Evolutionary conservation across 2,797 vertebrate genomes (phyloP).

Genomic region (Clamator glandarius): DNA sequence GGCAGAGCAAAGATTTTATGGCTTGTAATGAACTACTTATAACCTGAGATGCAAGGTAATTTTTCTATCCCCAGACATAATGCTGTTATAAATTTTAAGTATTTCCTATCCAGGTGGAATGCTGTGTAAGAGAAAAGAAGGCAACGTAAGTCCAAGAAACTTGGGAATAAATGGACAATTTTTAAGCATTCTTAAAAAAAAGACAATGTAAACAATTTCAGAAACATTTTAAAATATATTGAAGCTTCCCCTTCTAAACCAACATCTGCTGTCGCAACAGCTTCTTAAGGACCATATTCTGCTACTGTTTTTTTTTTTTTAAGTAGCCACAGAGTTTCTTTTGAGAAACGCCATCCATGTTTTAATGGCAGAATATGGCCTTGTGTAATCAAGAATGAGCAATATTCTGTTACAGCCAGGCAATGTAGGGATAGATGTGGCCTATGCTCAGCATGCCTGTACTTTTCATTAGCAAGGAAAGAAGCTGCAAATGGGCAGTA

Average conservation of each 20-base stretch:
- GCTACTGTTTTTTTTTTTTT: background rate
- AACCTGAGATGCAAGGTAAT: background rate
- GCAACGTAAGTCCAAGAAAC: background rate
- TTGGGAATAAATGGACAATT: background rate
- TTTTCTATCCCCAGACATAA: background rate
- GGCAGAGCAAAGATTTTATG: background rate
- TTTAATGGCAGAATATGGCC: background rate
- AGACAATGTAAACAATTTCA: background rate
- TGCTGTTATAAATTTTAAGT: background rate
- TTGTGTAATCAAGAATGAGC: background rate
- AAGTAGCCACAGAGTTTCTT: background rate
- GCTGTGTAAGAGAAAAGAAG: background rate
- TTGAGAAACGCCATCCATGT: background rate
- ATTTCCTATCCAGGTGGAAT: background rate
- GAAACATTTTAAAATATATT: background rate
- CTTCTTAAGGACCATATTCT: background rate
- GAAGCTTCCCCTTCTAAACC: background rate
- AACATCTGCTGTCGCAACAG: background rate
- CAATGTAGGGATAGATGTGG: background rate
- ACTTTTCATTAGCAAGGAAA: background rate
- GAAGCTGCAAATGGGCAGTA: background rate
- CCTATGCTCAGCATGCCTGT: background rate
- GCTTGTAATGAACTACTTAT: background rate
- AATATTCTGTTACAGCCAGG: background rate
- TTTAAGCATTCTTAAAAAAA: background rate